Base-by-base conservation (phyloP, 1,140 invertebrate genomes). In the Rhizoglyphus robini region DNA sequence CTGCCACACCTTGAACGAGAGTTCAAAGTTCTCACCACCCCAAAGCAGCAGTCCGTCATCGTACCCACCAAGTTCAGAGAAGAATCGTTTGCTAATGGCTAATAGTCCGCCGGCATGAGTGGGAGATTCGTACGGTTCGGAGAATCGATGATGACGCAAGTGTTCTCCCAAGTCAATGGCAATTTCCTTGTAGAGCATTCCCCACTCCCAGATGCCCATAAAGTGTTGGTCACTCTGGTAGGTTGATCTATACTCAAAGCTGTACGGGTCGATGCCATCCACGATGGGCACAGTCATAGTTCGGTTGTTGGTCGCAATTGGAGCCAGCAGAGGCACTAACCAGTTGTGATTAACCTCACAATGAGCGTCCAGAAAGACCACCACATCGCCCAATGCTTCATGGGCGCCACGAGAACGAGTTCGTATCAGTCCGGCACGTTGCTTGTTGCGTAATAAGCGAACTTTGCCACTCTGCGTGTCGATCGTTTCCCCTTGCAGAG, bases 1-100 rank as follows among this genome's bases (percentile, higher is more conserved):
- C 75, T 97, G 94, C 96, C 96, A 99, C 66, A 83, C 82, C 75
- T 97, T 98, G 73, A 98, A 98, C 67, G 92, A 96, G 2, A 98
- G 74, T 77, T 98, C 95, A 75, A 97, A 98, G 74, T 98, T 97
- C 77, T 99, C 96, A 67, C 96, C 83, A 67, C 82, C 82, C 90
- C 90, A 96, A 11, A 96, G 88, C 34, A 94, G 75, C 15, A 98
- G 79, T 60, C 92, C 95, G 0, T 90, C 86, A 78, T 99, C 94
- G 72, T 98, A 99, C 31, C 87, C 90, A 1, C 96, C 96, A 20
- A 99, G 78, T 72, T 95, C 89, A 49, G 96, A 79, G 76, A 99
- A 99, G 77, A 94, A 99, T 71, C 90, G 81, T 66, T 91, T 81
- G 76, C 97, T 87, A 66, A 99, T 98, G 1, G 96, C 96, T 79